Evolutionary conservation across 2,113 vertebrate genomes (phyloP), one percentile per base, ranked within the genome.

Genomic region (Heliornis fulica): DNA sequence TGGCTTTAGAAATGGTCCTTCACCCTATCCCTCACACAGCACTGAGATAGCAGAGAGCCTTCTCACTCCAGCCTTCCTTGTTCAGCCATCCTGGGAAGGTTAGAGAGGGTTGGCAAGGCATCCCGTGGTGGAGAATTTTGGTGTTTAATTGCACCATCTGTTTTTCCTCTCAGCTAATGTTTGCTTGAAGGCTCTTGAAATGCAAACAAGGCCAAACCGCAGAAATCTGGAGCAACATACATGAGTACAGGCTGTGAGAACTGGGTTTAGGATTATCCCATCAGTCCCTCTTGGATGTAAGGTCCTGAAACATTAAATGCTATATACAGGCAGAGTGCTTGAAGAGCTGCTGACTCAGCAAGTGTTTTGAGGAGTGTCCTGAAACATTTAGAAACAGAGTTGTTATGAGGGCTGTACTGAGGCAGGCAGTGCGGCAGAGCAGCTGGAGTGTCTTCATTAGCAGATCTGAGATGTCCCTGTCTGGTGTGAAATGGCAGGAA

Each of bases 111-210:
- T 80, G 63, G 61, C 88, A 60, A 31, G 45, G 68, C 59, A 13
- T 54, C 86, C 54, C 0, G 0, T 41, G 4, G 43, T 59, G 76
- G 68, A 57, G 75, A 72, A 88, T 64, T 93, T 80, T 60, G 83
- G 71, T 56, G 22, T 90, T 90, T 92, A 91, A 88, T 89, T 77
- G 22, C 45, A 61, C 66, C 71, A 85, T 72, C 83, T 95, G 83
- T 60, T 93, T 93, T 77, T 13, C 41, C 29, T 93, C 70, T 48
- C 68, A 76, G 66, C 79, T 90, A 21, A 83, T 65, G 59, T 94
- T 93, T 89, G 38, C 51, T 84, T 48, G 83, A 83, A 93, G 59
- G 48, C 85, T 92, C 66, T 86, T 45, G 38, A 86, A 74, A 85
- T 23, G 53, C 85, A 91, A 85, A 83, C 57, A 65, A 54, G 56